Percentiles rank a stretch among this genome's conserved stretches.
These are phyloP conservation scores for Euwallacea fornicatus DNA, from an alignment of 1,140 invertebrate species.

Conservation along the genomic window DNA sequence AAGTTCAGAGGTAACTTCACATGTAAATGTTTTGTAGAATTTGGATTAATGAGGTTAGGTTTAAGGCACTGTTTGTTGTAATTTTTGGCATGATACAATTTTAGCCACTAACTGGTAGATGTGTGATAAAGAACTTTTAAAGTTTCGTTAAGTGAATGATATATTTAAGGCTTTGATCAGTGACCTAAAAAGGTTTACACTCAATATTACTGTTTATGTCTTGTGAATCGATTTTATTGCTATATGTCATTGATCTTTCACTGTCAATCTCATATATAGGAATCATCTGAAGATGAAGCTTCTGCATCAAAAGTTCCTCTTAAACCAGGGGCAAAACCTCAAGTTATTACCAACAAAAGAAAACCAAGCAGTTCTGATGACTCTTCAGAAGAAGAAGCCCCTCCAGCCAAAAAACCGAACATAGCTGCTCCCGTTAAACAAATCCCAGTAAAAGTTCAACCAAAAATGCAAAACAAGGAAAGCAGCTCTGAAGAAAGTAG, in stretches of 20 bases:
- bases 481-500: conserved; percentile 18
- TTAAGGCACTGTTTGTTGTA: too few species aligned
- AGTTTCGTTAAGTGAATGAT: too few species aligned
- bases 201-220: neutral
- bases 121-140: too few species aligned
- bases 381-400: conserved; percentile 24
- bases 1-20: conserved; percentile 38
- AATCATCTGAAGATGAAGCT: conserved; percentile 16
- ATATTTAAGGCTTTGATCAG: too few species aligned
- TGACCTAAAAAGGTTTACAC: too few species aligned
- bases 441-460: conserved; percentile 40
- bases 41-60: too few species aligned
- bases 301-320: neutral
- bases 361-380: conserved; percentile 31
- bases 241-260: neutral
- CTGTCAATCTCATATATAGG: conserved; percentile 11
- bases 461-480: conserved; percentile 3
- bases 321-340: neutral
- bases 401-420: conserved; percentile 17
- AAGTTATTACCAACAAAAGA: conserved; percentile 4
- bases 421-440: conserved; percentile 10
- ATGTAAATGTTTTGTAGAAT: neutral
- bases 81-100: too few species aligned
- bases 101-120: too few species aligned
- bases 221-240: neutral